Percentiles rank a stretch among this genome's conserved stretches.
phyloP scores from a whole-genome alignment of 1,140 invertebrate genomes.

The Halesus radiatus region DNA sequence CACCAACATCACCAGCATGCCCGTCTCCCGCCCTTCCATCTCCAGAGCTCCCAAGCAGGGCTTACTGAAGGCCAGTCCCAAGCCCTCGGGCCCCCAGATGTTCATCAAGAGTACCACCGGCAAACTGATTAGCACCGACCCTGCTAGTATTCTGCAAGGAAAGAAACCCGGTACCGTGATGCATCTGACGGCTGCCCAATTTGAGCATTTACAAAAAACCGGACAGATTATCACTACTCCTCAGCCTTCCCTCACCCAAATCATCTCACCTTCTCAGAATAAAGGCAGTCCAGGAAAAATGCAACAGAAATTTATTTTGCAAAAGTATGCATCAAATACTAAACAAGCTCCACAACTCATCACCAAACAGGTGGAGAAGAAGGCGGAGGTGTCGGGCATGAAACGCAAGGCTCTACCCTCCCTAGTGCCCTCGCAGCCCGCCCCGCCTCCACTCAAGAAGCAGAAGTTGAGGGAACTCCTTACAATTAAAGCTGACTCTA shows the following conservation, averaged over 20 bases:
- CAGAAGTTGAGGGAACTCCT: constrained; percentile 54
- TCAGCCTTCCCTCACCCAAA: background rate
- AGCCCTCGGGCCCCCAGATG: constrained; percentile 27
- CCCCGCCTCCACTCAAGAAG: constrained; percentile 59
- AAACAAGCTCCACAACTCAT: constrained; percentile 30
- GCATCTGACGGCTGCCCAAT: constrained; percentile 67
- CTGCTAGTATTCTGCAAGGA: constrained; percentile 27
- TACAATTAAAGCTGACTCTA: background rate
- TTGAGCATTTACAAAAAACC: constrained; percentile 67
- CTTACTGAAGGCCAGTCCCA: background rate
- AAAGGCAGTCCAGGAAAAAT: constrained; percentile 38
- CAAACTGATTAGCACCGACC: constrained; percentile 16
- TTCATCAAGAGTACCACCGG: constrained; percentile 25
- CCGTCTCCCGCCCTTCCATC: background rate
- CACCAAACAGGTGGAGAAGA: constrained; percentile 11
- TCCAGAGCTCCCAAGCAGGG: constrained; percentile 29
- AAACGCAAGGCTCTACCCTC: constrained; percentile 57
- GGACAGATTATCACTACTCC: constrained; percentile 53
- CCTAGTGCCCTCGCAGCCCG: constrained; percentile 49
- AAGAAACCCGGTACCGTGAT: constrained; percentile 64
- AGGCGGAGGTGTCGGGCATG: background rate
- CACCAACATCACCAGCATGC: constrained; percentile 33
- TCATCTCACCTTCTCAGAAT: constrained; percentile 8
- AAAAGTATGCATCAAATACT: constrained; percentile 61
- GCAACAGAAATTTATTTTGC: constrained; percentile 62